phyloP scores from a whole-genome alignment of 1,140 invertebrate genomes.

The Delia radicum region DNA sequence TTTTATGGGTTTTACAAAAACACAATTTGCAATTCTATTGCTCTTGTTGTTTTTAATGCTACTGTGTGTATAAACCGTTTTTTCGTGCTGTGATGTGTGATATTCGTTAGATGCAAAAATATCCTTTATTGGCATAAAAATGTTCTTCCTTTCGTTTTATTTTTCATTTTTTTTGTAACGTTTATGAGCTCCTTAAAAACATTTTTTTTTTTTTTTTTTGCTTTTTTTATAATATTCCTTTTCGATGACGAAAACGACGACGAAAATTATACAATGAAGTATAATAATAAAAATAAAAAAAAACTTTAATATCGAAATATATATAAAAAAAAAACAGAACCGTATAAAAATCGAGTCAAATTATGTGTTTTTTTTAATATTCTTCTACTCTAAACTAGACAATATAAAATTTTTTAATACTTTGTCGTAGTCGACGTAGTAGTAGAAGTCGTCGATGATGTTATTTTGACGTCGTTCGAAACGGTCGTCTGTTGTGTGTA shows the following conservation, averaged over 20 bases:
- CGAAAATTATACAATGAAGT: background rate
- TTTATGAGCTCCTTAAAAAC: background rate
- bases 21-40: background rate
- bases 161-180: background rate
- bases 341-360: background rate
- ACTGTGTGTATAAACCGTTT: background rate
- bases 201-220: background rate
- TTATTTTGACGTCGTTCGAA: background rate
- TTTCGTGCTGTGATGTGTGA: background rate
- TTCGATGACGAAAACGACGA: background rate
- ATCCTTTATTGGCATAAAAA: slow-evolving; percentile 4
- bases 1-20: background rate
- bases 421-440: background rate
- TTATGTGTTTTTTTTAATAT: background rate
- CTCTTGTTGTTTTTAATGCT: background rate
- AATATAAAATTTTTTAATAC: slow-evolving; percentile 5
- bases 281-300: background rate
- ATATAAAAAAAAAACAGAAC: background rate
- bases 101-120: background rate
- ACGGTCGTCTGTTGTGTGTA: background rate
- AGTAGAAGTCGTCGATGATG: background rate
- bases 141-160: background rate
- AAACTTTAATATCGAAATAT: background rate
- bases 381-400: background rate
- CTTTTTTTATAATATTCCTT: background rate